Percentiles rank a stretch among this genome's conserved stretches.
These are phyloP conservation scores for Epizoanthus stellaris DNA, from an alignment of 92 coral and sea anemone genomes.

Conservation along the genomic window DNA sequence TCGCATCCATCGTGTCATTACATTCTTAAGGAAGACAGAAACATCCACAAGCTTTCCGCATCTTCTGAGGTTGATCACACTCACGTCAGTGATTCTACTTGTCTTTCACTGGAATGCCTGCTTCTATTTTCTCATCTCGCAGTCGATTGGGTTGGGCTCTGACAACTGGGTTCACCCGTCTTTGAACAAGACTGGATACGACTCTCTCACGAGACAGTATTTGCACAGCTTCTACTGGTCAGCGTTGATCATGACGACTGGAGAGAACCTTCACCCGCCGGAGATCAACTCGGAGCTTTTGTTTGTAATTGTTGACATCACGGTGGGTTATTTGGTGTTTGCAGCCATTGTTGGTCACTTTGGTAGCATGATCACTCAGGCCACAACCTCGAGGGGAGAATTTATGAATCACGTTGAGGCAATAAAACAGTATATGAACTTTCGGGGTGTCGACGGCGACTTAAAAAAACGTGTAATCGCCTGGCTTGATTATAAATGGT, in stretches of 20 bases:
- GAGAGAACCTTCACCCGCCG: conserved; percentile 84
- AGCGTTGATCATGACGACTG: conserved; percentile 81
- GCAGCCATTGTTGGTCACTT: conserved; percentile 89
- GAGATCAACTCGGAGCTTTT: conserved; percentile 76
- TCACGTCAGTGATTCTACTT: conserved; percentile 69
- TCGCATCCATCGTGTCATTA: conserved; percentile 76
- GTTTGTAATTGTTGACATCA: conserved; percentile 76
- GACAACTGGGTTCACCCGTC: conserved; percentile 92
- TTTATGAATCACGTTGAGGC: conserved; percentile 74
- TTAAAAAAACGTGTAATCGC: conserved; percentile 79
- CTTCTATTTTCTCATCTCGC: conserved; percentile 77
- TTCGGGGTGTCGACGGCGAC: conserved; percentile 69
- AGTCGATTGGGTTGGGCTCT: conserved; percentile 78
- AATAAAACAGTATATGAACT: conserved; percentile 72
- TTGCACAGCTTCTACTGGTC: conserved; percentile 85
- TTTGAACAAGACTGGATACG: conserved; percentile 51
- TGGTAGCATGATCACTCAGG: conserved; percentile 85
- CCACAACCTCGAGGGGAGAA: conserved; percentile 72
- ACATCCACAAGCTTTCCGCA: conserved; percentile 71
- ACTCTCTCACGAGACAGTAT: conserved; percentile 73
- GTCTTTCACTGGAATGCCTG: conserved; percentile 94
- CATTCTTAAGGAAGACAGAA: conserved; percentile 66
- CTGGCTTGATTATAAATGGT: conserved; percentile 92
- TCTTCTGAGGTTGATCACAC: conserved; percentile 58
- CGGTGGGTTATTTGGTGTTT: conserved; percentile 77